Evolutionary conservation across 2,888 invertebrate species (phyloP), one percentile per base, ranked within the genome.

Genomic region (Eurytoma adleriae): DNA sequence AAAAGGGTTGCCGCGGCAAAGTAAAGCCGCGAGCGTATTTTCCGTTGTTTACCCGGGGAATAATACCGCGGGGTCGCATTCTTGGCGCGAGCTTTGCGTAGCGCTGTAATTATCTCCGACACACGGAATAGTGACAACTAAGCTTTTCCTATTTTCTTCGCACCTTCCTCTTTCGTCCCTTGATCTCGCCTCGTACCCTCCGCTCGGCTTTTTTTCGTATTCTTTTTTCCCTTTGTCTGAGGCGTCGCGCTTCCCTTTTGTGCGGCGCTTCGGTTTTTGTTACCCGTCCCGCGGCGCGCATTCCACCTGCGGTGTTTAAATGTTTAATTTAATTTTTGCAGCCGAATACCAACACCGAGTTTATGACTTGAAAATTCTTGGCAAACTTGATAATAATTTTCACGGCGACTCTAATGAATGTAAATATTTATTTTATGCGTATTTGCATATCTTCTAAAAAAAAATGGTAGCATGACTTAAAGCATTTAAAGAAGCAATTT

Each of bases 81-180:
- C 76, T 54, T 54, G 64, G 20, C 30, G 61, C 16, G 56, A 16
- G 24, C 24, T 48, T 20, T 61, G 52, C 54, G 5, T 18, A 30
- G 30, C 56, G 30, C 40, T 80, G 80, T 82, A 82, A 84, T 84
- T 84, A 84, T 82, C 80, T 71, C 76, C 77, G 74, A 70, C 72
- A 66, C 48, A 62, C 69, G 61, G 72, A 80, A 76, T 76, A 71
- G 71, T 76, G 71, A 80, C 80, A 80, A 71, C 70, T 71, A 66
- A 70, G 80, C 75, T 74, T 74, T 64, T 69, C 68, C 50, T 61
- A 59, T 68, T 76, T 69, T 75, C 59, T 27, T 75, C 54, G 59
- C 52, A 16, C 66, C 52, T 76, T 54, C 68, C 52, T 18, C 30
- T 40, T n/a, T 1, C 61, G 12, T 61, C 75, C 75, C 68, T 68